A percentile compares a stretch with the other conserved stretches of the same genome.
Evolutionary conservation across 2,797 vertebrate species (phyloP).

Genomic region (Melanotaenia boesemani): DNA sequence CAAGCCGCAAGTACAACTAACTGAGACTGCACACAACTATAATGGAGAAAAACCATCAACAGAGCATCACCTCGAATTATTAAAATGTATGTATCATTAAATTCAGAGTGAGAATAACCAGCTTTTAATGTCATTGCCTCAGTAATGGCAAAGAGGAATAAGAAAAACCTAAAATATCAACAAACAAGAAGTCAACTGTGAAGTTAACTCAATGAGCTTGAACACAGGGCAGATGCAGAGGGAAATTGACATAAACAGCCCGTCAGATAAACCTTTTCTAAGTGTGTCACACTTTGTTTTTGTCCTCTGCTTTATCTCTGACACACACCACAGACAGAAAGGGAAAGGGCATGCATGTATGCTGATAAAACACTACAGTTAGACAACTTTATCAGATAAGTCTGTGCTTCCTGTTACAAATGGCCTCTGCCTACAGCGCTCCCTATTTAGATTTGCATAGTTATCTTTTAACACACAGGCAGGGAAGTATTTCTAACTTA

Average conservation of each 20-base stretch:
- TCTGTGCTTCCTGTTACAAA: constrained; percentile 50
- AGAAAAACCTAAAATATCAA: background rate
- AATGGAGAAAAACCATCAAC: background rate
- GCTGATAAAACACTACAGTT: constrained; percentile 60
- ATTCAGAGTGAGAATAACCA: constrained; percentile 26
- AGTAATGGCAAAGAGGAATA: background rate
- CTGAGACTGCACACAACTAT: background rate
- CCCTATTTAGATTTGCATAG: constrained; percentile 54
- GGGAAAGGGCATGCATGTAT: constrained; percentile 35
- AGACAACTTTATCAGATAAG: constrained; percentile 54
- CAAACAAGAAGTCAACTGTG: background rate
- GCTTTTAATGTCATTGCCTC: background rate
- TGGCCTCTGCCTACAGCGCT: constrained; percentile 15
- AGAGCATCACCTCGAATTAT: constrained; percentile 27
- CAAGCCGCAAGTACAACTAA: constrained; percentile 7
- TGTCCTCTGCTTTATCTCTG: constrained; percentile 46
- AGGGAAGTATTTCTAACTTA: constrained; percentile 18
- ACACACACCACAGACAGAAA: constrained; percentile 48
- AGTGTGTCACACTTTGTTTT: constrained; percentile 43
- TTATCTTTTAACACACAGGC: constrained; percentile 27
- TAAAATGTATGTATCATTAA: constrained; percentile 22
- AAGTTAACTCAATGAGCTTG: background rate
- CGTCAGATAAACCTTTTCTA: constrained; percentile 32
- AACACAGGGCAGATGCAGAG: constrained; percentile 16
- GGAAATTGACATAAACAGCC: constrained; percentile 7